Evolutionary conservation across 2,113 vertebrate genomes (phyloP).

Genomic region (Andinoacara biseriatus): DNA sequence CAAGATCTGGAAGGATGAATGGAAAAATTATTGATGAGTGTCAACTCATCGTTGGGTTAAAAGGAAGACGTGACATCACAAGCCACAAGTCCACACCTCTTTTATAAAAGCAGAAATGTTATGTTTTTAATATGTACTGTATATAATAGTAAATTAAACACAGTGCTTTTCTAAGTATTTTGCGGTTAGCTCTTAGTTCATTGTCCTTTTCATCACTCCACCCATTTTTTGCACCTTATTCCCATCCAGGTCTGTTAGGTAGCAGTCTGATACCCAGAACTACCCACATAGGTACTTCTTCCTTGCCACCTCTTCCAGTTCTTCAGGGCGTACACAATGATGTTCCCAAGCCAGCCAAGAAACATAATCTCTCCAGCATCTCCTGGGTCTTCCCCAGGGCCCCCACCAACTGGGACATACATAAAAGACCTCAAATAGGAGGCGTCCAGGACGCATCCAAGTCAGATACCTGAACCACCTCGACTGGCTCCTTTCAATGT

Average conservation of each 20-base stretch:
- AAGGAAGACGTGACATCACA: background rate
- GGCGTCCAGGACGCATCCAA: background rate
- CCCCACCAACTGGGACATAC: background rate
- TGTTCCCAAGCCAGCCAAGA: background rate
- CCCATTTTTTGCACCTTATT: too few relatives aligned
- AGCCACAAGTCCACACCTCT: background rate
- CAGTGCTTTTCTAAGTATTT: too few relatives aligned
- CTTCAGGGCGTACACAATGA: background rate
- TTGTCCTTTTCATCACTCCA: too few relatives aligned
- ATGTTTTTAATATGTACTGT: background rate
- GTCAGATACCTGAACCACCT: background rate
- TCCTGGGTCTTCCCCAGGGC: background rate
- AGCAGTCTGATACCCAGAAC: background rate
- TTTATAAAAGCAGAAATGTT: background rate
- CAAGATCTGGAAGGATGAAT: background rate
- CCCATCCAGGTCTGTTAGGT: background rate
- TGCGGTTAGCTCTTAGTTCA: too few relatives aligned
- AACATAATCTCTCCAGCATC: background rate
- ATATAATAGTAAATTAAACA: background rate
- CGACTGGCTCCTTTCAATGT: background rate
- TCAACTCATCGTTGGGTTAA: background rate
- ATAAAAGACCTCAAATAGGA: background rate
- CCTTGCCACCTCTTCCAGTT: background rate
- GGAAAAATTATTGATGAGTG: background rate
- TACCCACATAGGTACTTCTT: background rate